Percentiles rank a stretch among this genome's conserved stretches.
phyloP scores from a whole-genome alignment of 1,140 invertebrate genomes.

The Harlomillsia oculata region DNA sequence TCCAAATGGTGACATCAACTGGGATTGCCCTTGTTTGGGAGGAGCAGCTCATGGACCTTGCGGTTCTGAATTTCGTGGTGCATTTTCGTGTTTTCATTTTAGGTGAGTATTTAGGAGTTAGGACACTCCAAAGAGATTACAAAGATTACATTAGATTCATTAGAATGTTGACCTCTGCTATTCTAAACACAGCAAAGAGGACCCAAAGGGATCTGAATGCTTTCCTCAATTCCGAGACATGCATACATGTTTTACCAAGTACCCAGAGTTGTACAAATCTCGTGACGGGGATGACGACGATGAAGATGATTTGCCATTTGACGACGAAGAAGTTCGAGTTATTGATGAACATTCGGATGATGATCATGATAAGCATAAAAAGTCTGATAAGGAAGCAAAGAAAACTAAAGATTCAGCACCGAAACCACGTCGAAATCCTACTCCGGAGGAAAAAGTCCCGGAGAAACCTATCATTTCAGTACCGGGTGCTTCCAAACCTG shows the following conservation, averaged over 20 bases:
- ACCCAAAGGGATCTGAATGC: constrained; percentile 81
- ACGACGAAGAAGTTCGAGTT: constrained; percentile 18
- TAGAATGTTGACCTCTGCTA: constrained; percentile 38
- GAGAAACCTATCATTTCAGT: too few species aligned
- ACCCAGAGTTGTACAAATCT: constrained; percentile 70
- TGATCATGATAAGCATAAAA: constrained; percentile 4
- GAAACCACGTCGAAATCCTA: too few species aligned
- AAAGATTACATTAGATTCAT: not conserved
- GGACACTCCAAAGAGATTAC: not conserved
- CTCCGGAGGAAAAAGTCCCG: too few species aligned
- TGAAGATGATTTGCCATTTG: constrained; percentile 22
- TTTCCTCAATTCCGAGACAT: constrained; percentile 79
- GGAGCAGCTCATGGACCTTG: constrained; percentile 93
- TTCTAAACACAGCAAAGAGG: constrained; percentile 41
- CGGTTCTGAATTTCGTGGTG: constrained; percentile 80
- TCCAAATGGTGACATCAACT: constrained; percentile 85
- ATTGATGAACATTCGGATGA: constrained; percentile 6
- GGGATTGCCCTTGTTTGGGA: constrained; percentile 91
- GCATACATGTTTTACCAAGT: constrained; percentile 84
- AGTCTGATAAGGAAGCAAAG: constrained; percentile 13
- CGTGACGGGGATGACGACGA: constrained; percentile 22
- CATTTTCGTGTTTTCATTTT: constrained; percentile 91
- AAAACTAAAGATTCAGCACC: constrained; percentile 4
- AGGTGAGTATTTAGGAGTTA: constrained; percentile 44
- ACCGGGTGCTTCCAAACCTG: not conserved